phyloP scores from a whole-genome alignment of 2,888 invertebrate genomes.

The Hyposoter dolosus region DNA sequence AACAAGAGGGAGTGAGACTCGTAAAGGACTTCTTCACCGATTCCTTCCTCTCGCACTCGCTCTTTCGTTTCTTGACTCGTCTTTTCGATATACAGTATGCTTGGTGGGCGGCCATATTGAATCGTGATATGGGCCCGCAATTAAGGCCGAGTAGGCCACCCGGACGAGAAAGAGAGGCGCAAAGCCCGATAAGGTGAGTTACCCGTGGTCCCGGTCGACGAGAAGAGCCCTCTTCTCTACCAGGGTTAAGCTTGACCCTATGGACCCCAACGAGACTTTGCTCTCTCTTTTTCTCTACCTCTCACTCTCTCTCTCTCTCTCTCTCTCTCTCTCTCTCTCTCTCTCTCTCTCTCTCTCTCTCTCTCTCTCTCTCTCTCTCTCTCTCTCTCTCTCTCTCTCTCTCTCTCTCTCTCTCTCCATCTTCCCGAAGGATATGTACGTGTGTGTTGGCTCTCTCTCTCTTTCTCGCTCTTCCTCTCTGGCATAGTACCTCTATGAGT shows the following conservation, averaged over 20 bases:
- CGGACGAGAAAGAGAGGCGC: slow-evolving; percentile 81
- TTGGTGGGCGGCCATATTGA: slow-evolving; percentile 84
- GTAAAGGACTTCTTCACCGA: slow-evolving; percentile 39
- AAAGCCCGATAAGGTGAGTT: slow-evolving; percentile 82
- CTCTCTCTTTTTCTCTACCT: slow-evolving; percentile 63
- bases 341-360: slow-evolving; percentile 60
- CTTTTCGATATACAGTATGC: slow-evolving; percentile 69
- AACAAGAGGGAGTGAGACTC: slow-evolving; percentile 4
- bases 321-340: slow-evolving; percentile 48
- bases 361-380: slow-evolving; percentile 55
- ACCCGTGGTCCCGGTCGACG: slow-evolving; percentile 71
- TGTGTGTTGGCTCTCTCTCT: slow-evolving; percentile 32
- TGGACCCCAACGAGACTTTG: slow-evolving; percentile 69
- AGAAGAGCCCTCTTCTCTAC: slow-evolving; percentile 37
- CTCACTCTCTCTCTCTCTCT: slow-evolving; percentile 46
- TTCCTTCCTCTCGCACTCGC: slow-evolving; percentile 47
- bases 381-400: slow-evolving; percentile 67
- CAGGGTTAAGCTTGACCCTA: slow-evolving; percentile 82
- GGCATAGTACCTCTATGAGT: slow-evolving; percentile 68
- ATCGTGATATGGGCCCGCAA: slow-evolving; percentile 84
- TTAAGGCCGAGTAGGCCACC: slow-evolving; percentile 85
- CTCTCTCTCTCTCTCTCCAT: slow-evolving; percentile 40
- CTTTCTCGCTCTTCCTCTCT: slow-evolving; percentile 63
- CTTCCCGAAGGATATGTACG: slow-evolving; percentile 61
- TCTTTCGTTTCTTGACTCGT: slow-evolving; percentile 44